Conservation (phyloP, 2,113 vertebrate genomes). For the Pangasianodon hypophthalmus region DNA sequence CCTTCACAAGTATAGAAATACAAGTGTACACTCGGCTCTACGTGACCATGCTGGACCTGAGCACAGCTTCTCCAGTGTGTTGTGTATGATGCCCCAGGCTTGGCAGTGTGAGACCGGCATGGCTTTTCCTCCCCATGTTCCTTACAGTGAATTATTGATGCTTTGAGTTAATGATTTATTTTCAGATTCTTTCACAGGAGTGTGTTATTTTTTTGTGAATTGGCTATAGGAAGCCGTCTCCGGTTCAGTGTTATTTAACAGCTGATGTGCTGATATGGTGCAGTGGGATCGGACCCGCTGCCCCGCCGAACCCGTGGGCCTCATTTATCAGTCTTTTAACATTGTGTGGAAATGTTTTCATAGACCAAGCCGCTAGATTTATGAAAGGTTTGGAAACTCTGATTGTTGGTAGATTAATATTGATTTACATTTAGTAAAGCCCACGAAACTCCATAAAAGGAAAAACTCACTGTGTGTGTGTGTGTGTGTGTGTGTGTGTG, state of each 20-base stretch:
- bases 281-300: no score
- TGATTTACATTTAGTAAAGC: neutral
- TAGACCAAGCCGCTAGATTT: no score
- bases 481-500: no score
- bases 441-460: neutral
- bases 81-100: neutral
- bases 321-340: neutral
- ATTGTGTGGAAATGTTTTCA: neutral
- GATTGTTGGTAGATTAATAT: neutral
- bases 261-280: no score
- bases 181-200: neutral
- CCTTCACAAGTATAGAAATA: constrained; percentile 16
- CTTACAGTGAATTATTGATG: neutral
- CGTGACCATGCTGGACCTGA: neutral
- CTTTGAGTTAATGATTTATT: neutral
- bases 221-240: neutral
- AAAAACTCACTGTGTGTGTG: no score
- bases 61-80: neutral
- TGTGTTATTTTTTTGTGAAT: neutral
- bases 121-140: neutral
- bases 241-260: neutral
- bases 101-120: neutral
- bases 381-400: neutral
- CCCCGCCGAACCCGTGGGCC: no score
- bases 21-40: neutral